Evolutionary conservation across 2,888 invertebrate genomes (phyloP), one percentile per base, ranked within the genome.

Genomic region (Chrysotoxum bicinctum): DNA sequence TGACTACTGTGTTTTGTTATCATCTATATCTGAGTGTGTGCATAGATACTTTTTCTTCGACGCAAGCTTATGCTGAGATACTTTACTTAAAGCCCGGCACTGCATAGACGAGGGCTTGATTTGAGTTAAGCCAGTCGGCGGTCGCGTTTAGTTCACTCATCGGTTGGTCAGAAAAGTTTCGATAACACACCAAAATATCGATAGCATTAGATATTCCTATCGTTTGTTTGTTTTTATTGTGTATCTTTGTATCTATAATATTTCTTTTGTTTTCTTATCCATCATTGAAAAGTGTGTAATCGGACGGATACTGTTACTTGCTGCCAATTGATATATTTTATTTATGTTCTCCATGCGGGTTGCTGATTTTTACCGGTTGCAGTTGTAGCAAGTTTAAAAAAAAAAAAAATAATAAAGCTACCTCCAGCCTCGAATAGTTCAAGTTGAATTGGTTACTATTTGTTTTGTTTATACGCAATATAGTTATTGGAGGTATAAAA

Each of bases 21-120:
- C 6, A 26, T 52, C 68, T 35, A 23, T 74, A n/a, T n/a, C 19
- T 45, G 12, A 16, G 10, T 54, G 50, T 45, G 35, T 23, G 8
- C 8, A 30, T 68, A 26, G 10, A 40, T 26, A 26, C 37, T 58
- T 35, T 82, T 54, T 62, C 1, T 43, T 70, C 10, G 26, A n/a
- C n/a, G 12, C 14, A 12, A 75, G 45, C 23, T 64, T 64, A 21
- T 48, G 58, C 64, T 14, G 19, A 45, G 40, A 58, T 52, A 78
- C 43, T 70, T 75, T 70, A 68, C 69, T 79, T 74, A 74, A 78
- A 75, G 64, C 74, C 74, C 35, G 56, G 26, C 66, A 74, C 54
- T 70, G 64, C n/a, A 64, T 70, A 66, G 79, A 52, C 69, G 83
- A 80, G 50, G 58, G 80, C 80, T 80, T 75, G 84, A 72, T 62